These are phyloP conservation scores for Gavia stellata DNA, from an alignment of 2,113 vertebrate species.

Conservation along the genomic window DNA sequence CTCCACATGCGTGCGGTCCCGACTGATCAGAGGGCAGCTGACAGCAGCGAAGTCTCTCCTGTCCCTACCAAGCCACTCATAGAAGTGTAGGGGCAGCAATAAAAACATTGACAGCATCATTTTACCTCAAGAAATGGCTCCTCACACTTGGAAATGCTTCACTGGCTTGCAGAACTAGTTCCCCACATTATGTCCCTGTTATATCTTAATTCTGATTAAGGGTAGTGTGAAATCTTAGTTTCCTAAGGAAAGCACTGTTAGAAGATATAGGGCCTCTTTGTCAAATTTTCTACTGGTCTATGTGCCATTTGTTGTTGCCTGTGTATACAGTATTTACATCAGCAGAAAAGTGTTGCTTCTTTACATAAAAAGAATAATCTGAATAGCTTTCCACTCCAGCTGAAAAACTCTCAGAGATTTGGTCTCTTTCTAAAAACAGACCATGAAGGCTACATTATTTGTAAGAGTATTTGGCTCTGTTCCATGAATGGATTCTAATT, in stretches of 20 bases:
- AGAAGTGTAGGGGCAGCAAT: not conserved
- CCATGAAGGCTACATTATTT: not conserved
- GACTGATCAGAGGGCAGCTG: fast-evolving
- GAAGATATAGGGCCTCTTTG: not conserved
- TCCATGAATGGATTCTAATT: constrained; percentile 16
- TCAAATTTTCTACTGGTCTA: not conserved
- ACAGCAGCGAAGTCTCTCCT: not conserved
- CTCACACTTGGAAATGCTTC: not conserved
- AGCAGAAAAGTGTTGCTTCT: not conserved
- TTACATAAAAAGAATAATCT: not conserved
- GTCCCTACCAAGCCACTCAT: not conserved
- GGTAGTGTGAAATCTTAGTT: not conserved
- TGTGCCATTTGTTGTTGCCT: not conserved
- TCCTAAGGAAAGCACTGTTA: not conserved
- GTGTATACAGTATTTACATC: not conserved
- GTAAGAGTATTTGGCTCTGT: not conserved
- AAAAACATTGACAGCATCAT: not conserved
- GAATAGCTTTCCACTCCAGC: not conserved
- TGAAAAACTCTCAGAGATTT: not conserved
- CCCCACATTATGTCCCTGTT: not conserved
- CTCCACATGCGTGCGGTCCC: fast-evolving
- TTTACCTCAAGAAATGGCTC: not conserved
- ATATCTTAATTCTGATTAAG: not conserved
- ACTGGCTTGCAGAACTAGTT: not conserved
- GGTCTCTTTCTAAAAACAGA: constrained; percentile 18